Evolutionary conservation across 1,140 invertebrate genomes (phyloP).

Genomic region (Tetragnatha versicolor): DNA sequence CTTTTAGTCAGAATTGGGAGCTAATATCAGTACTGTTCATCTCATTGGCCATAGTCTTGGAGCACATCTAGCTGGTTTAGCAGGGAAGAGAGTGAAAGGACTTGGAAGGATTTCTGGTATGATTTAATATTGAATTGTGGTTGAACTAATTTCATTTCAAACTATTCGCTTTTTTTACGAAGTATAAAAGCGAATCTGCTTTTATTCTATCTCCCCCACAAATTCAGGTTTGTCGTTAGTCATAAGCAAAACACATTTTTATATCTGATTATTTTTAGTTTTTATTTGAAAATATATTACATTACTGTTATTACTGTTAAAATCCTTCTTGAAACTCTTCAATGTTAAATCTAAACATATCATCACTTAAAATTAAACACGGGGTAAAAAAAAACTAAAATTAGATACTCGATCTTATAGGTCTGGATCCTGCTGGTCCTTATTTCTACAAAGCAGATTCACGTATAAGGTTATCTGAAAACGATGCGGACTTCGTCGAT

Average conservation of each 20-base stretch:
- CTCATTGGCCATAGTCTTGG: constrained; percentile 65
- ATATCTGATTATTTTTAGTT: too few species aligned
- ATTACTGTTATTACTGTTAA: too few species aligned
- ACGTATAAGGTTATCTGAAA: neutral
- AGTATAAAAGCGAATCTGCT: too few species aligned
- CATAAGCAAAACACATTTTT: too few species aligned
- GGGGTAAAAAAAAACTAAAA: too few species aligned
- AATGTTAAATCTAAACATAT: too few species aligned
- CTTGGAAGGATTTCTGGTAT: constrained; percentile 64
- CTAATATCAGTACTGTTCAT: constrained; percentile 60
- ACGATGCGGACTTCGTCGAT: constrained; percentile 12
- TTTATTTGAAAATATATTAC: too few species aligned
- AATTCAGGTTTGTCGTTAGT: too few species aligned
- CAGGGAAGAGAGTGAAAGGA: constrained; percentile 59
- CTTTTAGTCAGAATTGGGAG: neutral
- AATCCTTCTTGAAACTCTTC: too few species aligned
- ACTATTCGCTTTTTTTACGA: too few species aligned
- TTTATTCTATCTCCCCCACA: too few species aligned
- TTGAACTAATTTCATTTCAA: neutral
- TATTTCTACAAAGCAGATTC: neutral
- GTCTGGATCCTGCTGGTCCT: constrained; percentile 11
- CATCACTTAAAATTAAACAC: too few species aligned
- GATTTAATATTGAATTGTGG: neutral
- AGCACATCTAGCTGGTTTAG: constrained; percentile 64
- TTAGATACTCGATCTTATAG: neutral